Conservation (phyloP, 1,140 invertebrate species). For the Lethrus apterus region DNA sequence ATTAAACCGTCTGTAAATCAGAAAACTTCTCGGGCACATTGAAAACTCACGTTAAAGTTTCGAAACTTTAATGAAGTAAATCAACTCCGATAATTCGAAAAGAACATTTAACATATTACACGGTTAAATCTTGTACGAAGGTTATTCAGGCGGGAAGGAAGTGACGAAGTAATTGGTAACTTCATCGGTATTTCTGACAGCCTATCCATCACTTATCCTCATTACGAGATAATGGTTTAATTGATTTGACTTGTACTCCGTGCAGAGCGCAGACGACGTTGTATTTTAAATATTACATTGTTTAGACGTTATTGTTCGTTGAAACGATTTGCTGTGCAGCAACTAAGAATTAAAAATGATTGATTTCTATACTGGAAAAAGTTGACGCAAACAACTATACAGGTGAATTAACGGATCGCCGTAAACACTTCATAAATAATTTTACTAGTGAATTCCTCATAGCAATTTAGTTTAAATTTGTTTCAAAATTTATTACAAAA, state of each 20-base stretch:
- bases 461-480: too few species aligned
- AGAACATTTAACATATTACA: conserved; percentile 9
- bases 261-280: too few species aligned
- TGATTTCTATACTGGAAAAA: too few species aligned
- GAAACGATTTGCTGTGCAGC: too few species aligned
- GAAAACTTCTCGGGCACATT: conserved; percentile 11
- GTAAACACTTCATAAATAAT: too few species aligned
- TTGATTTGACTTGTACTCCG: conserved; percentile 14
- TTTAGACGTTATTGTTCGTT: too few species aligned
- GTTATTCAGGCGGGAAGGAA: conserved; percentile 5
- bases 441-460: too few species aligned
- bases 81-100: conserved; percentile 2
- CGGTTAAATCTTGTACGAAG: conserved; percentile 4
- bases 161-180: conserved; percentile 15
- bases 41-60: conserved; percentile 12
- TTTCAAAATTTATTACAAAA: too few species aligned
- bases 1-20: conserved; percentile 11
- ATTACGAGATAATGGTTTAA: conserved; percentile 20
- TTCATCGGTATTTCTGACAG: conserved; percentile 14
- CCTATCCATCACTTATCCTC: conserved; percentile 18
- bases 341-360: too few species aligned
- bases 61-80: conserved; percentile 10
- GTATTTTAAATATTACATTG: too few species aligned
- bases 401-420: too few species aligned
- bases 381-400: too few species aligned